Conservation (phyloP, 2,888 invertebrate species). For the Acanthosoma haemorrhoidale region DNA sequence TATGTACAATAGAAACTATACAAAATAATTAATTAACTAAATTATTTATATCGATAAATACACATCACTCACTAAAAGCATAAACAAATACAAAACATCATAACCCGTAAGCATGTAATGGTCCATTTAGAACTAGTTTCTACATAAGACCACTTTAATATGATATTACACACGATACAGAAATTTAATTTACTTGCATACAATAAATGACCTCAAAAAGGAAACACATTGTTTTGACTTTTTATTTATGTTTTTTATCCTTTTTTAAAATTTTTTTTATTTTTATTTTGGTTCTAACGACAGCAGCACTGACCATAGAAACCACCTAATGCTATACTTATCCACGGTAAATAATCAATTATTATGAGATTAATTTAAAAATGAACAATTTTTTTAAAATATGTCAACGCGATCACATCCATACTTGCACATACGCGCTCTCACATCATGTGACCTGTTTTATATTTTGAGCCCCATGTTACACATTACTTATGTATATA, state of each 20-base stretch:
- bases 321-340: not conserved
- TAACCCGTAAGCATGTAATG: slow-evolving; percentile 5
- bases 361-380: slow-evolving; percentile 22
- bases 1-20: slow-evolving; percentile 8
- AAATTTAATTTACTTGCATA: not conserved
- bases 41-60: slow-evolving; percentile 3
- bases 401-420: slow-evolving; percentile 15
- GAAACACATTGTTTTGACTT: slow-evolving; percentile 23
- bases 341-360: slow-evolving; percentile 2
- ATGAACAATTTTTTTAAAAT: slow-evolving; percentile 25
- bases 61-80: slow-evolving; percentile 1
- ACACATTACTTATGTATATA: slow-evolving; percentile 19
- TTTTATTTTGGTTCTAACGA: not conserved
- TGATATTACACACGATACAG: not conserved
- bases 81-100: not conserved
- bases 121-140: slow-evolving; percentile 2
- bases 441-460: slow-evolving; percentile 27
- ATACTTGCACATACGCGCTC: not conserved
- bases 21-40: slow-evolving; percentile 2
- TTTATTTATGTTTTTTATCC: too few species aligned
- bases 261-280: not conserved
- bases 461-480: slow-evolving; percentile 26
- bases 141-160: slow-evolving; percentile 6
- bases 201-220: slow-evolving; percentile 24
- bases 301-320: not conserved